Evolutionary conservation across 2,888 invertebrate species (phyloP).

Genomic region (Cheilosia pagana): DNA sequence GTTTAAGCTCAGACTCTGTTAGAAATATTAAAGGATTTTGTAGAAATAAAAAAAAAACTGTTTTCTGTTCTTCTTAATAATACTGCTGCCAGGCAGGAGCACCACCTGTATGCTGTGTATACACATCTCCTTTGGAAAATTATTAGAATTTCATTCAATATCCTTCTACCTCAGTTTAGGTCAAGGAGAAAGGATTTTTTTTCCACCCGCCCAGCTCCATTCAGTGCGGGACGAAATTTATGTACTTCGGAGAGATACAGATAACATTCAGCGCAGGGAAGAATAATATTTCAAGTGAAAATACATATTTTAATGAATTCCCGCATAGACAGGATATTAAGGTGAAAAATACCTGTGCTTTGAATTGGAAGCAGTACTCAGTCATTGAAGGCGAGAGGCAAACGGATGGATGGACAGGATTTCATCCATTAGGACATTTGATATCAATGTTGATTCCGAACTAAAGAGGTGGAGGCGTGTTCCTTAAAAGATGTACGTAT

Average conservation of each 20-base stretch:
- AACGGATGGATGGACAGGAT: constrained; percentile 30
- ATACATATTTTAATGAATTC: constrained; percentile 50
- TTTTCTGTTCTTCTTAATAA: not conserved
- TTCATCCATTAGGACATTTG: constrained; percentile 58
- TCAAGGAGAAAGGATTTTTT: constrained; percentile 26
- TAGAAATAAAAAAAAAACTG: not conserved
- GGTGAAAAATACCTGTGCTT: not conserved
- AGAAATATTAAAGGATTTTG: constrained; percentile 11
- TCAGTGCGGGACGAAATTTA: constrained; percentile 9
- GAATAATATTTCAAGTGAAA: constrained; percentile 29
- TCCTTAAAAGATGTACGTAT: not conserved
- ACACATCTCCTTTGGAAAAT: constrained; percentile 12
- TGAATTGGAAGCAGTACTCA: not conserved
- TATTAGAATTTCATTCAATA: constrained; percentile 57
- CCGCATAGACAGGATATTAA: not conserved
- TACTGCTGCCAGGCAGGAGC: not conserved
- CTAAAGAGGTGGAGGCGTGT: not conserved
- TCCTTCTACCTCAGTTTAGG: constrained; percentile 32
- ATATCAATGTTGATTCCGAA: constrained; percentile 46
- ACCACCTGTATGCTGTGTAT: not conserved
- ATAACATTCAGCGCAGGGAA: constrained; percentile 25
- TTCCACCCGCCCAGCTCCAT: not conserved
- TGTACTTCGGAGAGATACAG: constrained; percentile 11
- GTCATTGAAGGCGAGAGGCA: not conserved
- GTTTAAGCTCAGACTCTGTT: not conserved